Conservation (phyloP, 2,797 vertebrate genomes). For the Microctenopoma steveboyesi region DNA sequence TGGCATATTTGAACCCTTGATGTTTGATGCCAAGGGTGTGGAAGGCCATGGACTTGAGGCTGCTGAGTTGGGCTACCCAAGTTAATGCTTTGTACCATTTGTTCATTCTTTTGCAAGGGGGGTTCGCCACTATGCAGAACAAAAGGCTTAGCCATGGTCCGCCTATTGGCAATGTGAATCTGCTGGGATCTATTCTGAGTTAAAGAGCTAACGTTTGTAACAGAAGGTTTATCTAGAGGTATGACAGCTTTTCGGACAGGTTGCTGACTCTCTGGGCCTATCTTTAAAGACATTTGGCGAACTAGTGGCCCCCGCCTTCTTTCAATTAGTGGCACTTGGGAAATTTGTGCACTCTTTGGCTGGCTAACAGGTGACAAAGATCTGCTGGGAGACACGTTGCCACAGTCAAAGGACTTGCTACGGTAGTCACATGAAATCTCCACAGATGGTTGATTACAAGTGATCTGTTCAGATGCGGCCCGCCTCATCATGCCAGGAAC, state of each 20-base stretch:
- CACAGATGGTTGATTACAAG: constrained; percentile 88
- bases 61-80: constrained; percentile 83
- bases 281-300: constrained; percentile 96
- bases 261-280: constrained; percentile 88
- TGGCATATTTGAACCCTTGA: constrained; percentile 82
- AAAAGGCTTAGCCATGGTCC: constrained; percentile 73
- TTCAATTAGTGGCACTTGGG: constrained; percentile 92
- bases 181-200: constrained; percentile 81
- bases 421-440: constrained; percentile 91
- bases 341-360: constrained; percentile 73
- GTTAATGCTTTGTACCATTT: constrained; percentile 83
- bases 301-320: constrained; percentile 94
- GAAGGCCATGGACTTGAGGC: constrained; percentile 81
- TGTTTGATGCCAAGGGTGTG: constrained; percentile 84
- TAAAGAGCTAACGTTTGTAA: constrained; percentile 74
- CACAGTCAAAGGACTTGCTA: constrained; percentile 97
- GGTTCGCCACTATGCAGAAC: constrained; percentile 73
- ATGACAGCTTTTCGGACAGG: constrained; percentile 76
- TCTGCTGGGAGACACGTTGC: constrained; percentile 85
- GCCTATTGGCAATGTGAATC: constrained; percentile 73
- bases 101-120: constrained; percentile 71
- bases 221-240: constrained; percentile 80
- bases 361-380: constrained; percentile 78
- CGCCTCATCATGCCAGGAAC: constrained; percentile 94
- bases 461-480: constrained; percentile 94